phyloP scores from a whole-genome alignment of 2,113 vertebrate genomes.

The Pungitius pungitius region DNA sequence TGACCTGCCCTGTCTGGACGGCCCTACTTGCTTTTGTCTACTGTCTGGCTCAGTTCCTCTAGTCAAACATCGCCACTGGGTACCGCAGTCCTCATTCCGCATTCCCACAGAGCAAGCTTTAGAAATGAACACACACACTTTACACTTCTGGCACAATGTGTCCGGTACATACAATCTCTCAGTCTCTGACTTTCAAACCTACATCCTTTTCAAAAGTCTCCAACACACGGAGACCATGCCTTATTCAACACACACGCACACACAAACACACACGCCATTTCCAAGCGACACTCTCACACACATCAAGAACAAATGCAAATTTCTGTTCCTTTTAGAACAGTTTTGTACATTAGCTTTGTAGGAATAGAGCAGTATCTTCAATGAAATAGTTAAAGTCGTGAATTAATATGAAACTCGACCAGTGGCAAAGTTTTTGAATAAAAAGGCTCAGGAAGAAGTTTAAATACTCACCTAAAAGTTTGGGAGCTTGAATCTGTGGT shows the following conservation, averaged over 20 bases:
- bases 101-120: constrained; percentile 74
- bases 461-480: constrained; percentile 68
- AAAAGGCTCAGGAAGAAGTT: constrained; percentile 6
- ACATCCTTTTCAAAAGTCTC: constrained; percentile 53
- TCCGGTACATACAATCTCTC: constrained; percentile 35
- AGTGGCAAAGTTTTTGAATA: background rate
- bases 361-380: background rate
- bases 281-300: constrained; percentile 8
- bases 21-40: constrained; percentile 91
- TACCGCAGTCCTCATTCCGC: constrained; percentile 53
- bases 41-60: constrained; percentile 93
- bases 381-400: background rate
- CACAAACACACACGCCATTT: constrained; percentile 30
- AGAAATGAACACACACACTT: constrained; percentile 3
- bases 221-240: constrained; percentile 42
- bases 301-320: background rate
- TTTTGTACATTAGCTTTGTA: background rate
- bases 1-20: constrained; percentile 90
- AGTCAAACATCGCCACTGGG: constrained; percentile 62
- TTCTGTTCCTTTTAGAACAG: background rate
- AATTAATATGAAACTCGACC: background rate
- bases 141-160: constrained; percentile 57
- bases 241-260: constrained; percentile 18
- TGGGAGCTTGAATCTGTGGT: background rate
- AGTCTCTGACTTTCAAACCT: constrained; percentile 17